Conservation (phyloP, 2,888 invertebrate species). For the Blastobasis adustella region DNA sequence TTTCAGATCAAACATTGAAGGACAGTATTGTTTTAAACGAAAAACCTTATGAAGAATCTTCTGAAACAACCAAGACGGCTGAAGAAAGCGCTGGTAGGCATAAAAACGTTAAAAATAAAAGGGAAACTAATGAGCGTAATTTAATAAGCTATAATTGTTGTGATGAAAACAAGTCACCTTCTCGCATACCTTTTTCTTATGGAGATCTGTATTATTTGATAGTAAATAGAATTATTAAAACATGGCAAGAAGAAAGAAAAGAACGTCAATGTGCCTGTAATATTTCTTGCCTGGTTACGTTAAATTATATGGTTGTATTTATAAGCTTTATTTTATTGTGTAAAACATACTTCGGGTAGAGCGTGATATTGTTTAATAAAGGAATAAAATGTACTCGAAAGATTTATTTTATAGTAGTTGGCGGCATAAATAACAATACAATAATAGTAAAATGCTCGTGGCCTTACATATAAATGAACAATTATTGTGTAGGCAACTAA, state of each 20-base stretch:
- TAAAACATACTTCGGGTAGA: too few relatives aligned
- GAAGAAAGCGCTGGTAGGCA: too few relatives aligned
- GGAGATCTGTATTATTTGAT: slow-evolving; percentile 33
- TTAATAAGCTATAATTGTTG: slow-evolving; percentile 1
- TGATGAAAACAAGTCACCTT: slow-evolving; percentile 1
- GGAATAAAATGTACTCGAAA: too few relatives aligned
- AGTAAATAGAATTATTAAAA: slow-evolving; percentile 25
- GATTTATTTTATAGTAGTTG: too few relatives aligned
- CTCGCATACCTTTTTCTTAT: slow-evolving; percentile 20
- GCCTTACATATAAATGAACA: background rate
- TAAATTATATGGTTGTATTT: too few relatives aligned
- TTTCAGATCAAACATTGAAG: background rate
- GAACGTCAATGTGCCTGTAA: background rate
- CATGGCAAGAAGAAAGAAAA: slow-evolving; percentile 18
- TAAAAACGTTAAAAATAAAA: slow-evolving; percentile 24
- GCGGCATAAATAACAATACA: too few relatives aligned
- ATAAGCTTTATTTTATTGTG: too few relatives aligned
- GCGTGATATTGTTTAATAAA: too few relatives aligned
- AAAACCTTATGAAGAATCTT: too few relatives aligned
- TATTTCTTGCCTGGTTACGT: background rate
- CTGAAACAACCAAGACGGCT: too few relatives aligned
- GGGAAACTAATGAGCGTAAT: slow-evolving; percentile 12
- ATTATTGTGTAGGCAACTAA: slow-evolving; percentile 23
- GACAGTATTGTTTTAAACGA: too few relatives aligned
- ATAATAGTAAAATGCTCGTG: too few relatives aligned